Evolutionary conservation across 2,797 vertebrate species (phyloP).

Genomic region (Adrianichthys oophorus): DNA sequence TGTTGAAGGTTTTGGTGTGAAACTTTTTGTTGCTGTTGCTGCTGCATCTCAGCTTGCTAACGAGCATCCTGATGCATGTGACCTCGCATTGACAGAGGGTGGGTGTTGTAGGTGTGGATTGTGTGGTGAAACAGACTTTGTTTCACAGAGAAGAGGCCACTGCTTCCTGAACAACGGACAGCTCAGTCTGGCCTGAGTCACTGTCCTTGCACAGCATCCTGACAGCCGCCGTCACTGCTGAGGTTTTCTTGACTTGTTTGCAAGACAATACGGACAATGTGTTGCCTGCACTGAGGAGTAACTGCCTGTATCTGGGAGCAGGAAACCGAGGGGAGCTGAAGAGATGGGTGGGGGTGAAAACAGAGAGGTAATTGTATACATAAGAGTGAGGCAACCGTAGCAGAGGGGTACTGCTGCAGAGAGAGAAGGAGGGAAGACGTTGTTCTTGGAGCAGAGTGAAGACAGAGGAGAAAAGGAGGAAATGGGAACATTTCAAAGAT

Average conservation of each 20-base stretch:
- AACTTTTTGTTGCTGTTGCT: too few species aligned
- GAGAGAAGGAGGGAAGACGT: slow-evolving; percentile 34
- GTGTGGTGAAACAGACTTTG: slow-evolving; percentile 24
- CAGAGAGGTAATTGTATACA: slow-evolving; percentile 73
- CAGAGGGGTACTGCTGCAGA: slow-evolving; percentile 31
- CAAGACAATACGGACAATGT: slow-evolving; percentile 64
- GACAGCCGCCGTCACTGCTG: slow-evolving; percentile 44
- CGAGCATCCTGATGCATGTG: too few species aligned
- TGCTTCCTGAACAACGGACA: slow-evolving; percentile 36
- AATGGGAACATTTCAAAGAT: slow-evolving; percentile 8
- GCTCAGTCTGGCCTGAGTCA: slow-evolving; percentile 51
- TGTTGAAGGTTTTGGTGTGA: too few species aligned
- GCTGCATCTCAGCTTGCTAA: too few species aligned
- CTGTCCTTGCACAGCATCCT: slow-evolving; percentile 40
- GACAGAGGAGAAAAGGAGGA: slow-evolving; percentile 1
- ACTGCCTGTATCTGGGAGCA: slow-evolving; percentile 58
- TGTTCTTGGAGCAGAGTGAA: slow-evolving; percentile 28
- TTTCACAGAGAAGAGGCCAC: slow-evolving; percentile 25
- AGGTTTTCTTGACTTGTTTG: slow-evolving; percentile 54
- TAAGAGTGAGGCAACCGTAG: slow-evolving; percentile 65
- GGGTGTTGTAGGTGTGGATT: slow-evolving; percentile 7
- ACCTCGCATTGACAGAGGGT: too few species aligned
- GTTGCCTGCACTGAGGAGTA: slow-evolving; percentile 46
- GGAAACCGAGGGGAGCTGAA: slow-evolving; percentile 61
- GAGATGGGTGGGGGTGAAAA: slow-evolving; percentile 62